Evolutionary conservation across 2,888 invertebrate species (phyloP).

Genomic region (Euphydryas editha): DNA sequence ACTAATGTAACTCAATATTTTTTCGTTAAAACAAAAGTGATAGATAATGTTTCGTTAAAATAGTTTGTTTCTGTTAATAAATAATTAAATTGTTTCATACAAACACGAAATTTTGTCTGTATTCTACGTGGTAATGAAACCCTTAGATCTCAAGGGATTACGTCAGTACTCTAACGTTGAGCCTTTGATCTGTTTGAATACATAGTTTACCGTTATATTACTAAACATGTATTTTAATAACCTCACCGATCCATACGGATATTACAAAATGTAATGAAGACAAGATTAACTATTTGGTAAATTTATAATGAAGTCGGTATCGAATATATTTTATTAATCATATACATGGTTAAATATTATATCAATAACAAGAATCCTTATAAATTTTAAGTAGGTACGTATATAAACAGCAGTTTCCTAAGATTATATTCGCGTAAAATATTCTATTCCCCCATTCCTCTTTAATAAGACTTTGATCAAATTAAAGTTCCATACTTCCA

Average conservation of each 20-base stretch:
- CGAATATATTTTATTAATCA: background rate
- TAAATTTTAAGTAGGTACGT: too few relatives aligned
- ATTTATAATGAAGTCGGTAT: background rate
- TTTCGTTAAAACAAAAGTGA: too few relatives aligned
- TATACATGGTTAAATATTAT: too few relatives aligned
- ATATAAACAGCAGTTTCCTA: too few relatives aligned
- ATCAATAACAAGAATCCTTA: too few relatives aligned
- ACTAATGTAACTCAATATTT: too few relatives aligned
- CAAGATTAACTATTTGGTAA: background rate
- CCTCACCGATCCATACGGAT: background rate
- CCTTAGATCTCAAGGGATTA: conserved; percentile 28
- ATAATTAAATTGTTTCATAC: conserved; percentile 2
- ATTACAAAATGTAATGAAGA: background rate
- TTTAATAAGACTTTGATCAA: too few relatives aligned
- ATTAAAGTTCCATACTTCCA: too few relatives aligned
- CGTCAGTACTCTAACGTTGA: conserved; percentile 3
- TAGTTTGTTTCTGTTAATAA: background rate
- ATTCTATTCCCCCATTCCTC: too few relatives aligned
- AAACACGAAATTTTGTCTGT: background rate
- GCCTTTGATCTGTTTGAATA: conserved; percentile 33
- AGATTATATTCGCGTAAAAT: too few relatives aligned
- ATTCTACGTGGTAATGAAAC: conserved; percentile 20
- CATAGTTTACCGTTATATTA: conserved; percentile 24
- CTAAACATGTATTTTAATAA: conserved; percentile 14
- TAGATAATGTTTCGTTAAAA: background rate